Evolutionary conservation across 2,797 vertebrate genomes (phyloP), one percentile per base, ranked within the genome.

Genomic region (Cetoscarus ocellatus): DNA sequence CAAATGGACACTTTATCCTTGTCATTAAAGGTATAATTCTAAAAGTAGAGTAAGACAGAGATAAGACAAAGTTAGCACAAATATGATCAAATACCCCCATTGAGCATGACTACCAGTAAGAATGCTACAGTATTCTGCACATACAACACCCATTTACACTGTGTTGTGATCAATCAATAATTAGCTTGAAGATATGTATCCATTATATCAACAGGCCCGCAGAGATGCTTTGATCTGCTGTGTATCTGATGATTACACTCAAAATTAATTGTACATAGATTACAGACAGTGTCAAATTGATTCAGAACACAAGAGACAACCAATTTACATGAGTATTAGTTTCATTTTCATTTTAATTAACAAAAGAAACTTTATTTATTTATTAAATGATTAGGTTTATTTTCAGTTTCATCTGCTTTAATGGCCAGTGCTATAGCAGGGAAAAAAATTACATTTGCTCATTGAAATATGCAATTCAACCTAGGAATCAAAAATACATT

Each of bases 121-220:
- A 44, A 73, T 69, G n/a, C n/a, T n/a, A n/a, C 47, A 43, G 27
- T 27, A 50, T 13, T 75, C 38, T 49, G 57, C 50, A 65, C 70
- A 60, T 82, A 77, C 53, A 84, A 67, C 71, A 73, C n/a, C n/a
- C 50, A 11, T 68, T 77, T 59, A 57, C 53, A 61, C 68, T 53
- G 54, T 35, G 27, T 67, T 85, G 80, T 67, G 77, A 69, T 80
- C 48, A 83, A 91, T 92, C 90, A 88, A 91, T 92, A 88, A 90
- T 86, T 85, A 88, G 79, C 77, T 80, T n/a, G n/a, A n/a, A n/a
- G n/a, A n/a, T n/a, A 80, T 85, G 73, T 75, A 75, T 75, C 73
- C 86, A 47, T 78, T 52, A 65, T 74, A 85, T 80, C 84, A 85
- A 67, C 70, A 57, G 39, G 68, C 70, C 72, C 67, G 67, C 48